Conservation (phyloP, 1,140 invertebrate genomes). For the Caenorhabditis briggsae region DNA sequence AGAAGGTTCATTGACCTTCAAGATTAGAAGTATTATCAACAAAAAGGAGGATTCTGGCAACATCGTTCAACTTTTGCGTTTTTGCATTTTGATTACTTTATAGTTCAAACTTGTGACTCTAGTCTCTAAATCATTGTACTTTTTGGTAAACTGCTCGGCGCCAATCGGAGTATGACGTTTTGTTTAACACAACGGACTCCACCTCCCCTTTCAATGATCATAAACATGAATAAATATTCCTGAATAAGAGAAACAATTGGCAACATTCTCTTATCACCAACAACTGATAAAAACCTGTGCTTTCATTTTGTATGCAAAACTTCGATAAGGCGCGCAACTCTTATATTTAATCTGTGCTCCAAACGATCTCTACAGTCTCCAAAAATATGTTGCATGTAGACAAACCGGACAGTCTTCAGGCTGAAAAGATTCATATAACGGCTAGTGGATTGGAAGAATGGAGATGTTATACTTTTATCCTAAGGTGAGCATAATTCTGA, state of each 20-base stretch:
- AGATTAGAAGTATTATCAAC: constrained; percentile 22
- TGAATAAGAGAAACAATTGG: constrained; percentile 3
- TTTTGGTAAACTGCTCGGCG: no score
- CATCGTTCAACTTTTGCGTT: background rate
- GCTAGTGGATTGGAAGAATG: background rate
- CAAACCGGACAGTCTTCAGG: constrained; percentile 17
- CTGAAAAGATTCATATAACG: constrained; percentile 22
- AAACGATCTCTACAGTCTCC: background rate
- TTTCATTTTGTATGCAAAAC: background rate
- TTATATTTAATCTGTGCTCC: background rate
- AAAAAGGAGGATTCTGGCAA: background rate
- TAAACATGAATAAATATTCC: background rate
- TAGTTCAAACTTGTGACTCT: no score
- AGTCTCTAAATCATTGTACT: no score
- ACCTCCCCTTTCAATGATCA: no score
- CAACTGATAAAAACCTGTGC: background rate
- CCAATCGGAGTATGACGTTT: no score
- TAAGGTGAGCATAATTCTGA: background rate
- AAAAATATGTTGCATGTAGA: background rate
- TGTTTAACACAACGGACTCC: no score
- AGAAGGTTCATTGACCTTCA: constrained; percentile 9
- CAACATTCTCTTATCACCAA: constrained; percentile 12
- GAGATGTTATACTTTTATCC: constrained; percentile 2
- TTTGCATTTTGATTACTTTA: no score
- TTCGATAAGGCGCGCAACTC: background rate